Percentiles rank a stretch among this genome's conserved stretches.
phyloP scores from a whole-genome alignment of 2,888 invertebrate genomes.

The Drosophila helvetica region DNA sequence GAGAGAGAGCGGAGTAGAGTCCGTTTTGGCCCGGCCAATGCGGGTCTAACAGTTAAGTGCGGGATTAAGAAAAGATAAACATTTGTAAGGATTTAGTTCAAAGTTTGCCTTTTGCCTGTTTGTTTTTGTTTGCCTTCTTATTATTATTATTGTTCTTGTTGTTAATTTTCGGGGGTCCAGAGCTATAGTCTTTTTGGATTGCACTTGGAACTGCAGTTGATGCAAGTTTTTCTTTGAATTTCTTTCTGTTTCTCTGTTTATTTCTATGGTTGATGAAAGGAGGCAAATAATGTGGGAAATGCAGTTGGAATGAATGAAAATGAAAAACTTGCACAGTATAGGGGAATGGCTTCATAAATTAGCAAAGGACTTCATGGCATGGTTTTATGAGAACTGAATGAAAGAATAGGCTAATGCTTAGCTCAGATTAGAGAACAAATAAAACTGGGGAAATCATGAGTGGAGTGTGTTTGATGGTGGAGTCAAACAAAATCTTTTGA shows the following conservation, averaged over 20 bases:
- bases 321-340: background rate
- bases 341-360: background rate
- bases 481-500: no score
- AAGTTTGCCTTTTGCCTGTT: slow-evolving; percentile 75
- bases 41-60: slow-evolving; percentile 79
- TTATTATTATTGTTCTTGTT: slow-evolving; percentile 63
- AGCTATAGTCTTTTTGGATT: slow-evolving; percentile 22
- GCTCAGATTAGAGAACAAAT: background rate
- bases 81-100: slow-evolving; percentile 83
- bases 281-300: background rate
- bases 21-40: slow-evolving; percentile 54
- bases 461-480: no score
- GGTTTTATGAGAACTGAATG: background rate
- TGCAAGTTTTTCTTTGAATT: slow-evolving; percentile 9
- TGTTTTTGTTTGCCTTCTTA: slow-evolving; percentile 71
- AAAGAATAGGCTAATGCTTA: background rate
- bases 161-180: slow-evolving; percentile 30
- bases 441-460: background rate
- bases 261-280: background rate
- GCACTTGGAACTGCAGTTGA: slow-evolving; percentile 40
- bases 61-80: slow-evolving; percentile 83
- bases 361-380: background rate
- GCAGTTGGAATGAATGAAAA: background rate
- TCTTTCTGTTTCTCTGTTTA: background rate
- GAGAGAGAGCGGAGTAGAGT: no score